Base-by-base conservation (phyloP, 2,113 vertebrate genomes). In the Cynoglossus semilaevis region DNA sequence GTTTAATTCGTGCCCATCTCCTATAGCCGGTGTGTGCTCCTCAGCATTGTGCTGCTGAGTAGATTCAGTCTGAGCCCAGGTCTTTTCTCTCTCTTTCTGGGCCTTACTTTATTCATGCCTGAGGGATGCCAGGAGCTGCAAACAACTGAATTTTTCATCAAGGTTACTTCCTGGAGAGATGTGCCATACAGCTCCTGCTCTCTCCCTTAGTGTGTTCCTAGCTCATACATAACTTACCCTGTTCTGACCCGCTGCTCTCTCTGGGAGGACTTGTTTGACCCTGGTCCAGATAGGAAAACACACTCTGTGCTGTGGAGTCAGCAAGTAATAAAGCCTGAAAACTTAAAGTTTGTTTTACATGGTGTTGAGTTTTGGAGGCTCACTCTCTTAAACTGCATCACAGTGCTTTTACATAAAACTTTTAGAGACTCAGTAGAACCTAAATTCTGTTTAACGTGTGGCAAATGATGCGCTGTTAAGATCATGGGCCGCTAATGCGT, bases 1-100 rank as follows among this genome's bases (percentile, higher is more conserved):
- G 91, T 93, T 93, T 95, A 92, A 93, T 91, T 94, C 84, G 54
- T 74, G 64, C 62, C 91, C 91, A 90, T 88, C 91, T 79, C 72
- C 80, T 85, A 84, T 67, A 40, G 80, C 48, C 47, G 16, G 72
- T 72, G 66, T 63, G 82, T 62, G 68, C 4, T 74, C 72, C 66
- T 65, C 74, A 58, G 75, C 81, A 82, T 70, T 54, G 71, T 68
- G 69, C 67, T 47, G 50, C 65, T 69, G 85, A 84, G 85, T 85
- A 81, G 80, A 84, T 87, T 78, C 79, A 76, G 78, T 83, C 82
- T 86, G 83, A 85, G 85, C 67, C 79, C 77, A 78, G 83, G 84
- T 84, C 82, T 85, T 85, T 83, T 77, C 77, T 85, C 77, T 85
- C 81, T 84, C 80, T 73, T 70, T 82, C 80, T 84, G 71, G 76